Conservation (phyloP, 2,797 vertebrate genomes). For the Xiphorhynchus erythropygius region DNA sequence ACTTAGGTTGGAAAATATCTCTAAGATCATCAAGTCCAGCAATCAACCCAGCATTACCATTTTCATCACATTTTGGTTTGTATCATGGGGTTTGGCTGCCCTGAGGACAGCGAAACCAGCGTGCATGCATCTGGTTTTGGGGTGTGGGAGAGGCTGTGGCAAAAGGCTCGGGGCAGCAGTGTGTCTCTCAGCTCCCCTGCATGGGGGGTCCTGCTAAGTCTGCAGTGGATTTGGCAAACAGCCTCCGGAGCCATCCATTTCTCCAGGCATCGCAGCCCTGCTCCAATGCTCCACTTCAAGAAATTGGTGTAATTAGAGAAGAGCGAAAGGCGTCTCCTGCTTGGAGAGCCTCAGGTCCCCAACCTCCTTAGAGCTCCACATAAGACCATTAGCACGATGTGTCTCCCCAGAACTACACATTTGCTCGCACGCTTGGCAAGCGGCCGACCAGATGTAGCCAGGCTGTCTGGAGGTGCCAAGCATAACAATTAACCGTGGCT, state of each 20-base stretch:
- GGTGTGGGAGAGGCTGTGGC: not conserved
- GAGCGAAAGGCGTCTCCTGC: not conserved
- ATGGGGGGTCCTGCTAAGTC: accelerated
- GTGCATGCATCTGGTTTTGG: accelerated
- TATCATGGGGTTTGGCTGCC: not conserved
- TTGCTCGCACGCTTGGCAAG: not conserved
- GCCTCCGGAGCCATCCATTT: accelerated
- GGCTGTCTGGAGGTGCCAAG: constrained; percentile 36
- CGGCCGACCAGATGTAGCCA: not conserved
- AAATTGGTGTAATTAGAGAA: not conserved
- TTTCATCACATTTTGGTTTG: not conserved
- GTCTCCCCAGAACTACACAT: not conserved
- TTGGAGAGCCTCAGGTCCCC: not conserved
- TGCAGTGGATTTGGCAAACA: accelerated
- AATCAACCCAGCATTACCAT: not conserved
- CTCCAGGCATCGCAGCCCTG: not conserved
- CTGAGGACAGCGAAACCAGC: not conserved
- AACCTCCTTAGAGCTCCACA: not conserved
- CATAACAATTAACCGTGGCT: not conserved
- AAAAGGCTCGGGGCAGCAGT: accelerated
- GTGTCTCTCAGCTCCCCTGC: not conserved
- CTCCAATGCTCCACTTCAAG: not conserved
- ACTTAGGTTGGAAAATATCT: not conserved
- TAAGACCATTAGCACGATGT: not conserved
- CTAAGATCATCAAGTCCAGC: not conserved